Percentiles rank a stretch among this genome's conserved stretches.
Evolutionary conservation across 2,113 vertebrate genomes (phyloP).

Genomic region (Oncorhynchus tshawytscha): DNA sequence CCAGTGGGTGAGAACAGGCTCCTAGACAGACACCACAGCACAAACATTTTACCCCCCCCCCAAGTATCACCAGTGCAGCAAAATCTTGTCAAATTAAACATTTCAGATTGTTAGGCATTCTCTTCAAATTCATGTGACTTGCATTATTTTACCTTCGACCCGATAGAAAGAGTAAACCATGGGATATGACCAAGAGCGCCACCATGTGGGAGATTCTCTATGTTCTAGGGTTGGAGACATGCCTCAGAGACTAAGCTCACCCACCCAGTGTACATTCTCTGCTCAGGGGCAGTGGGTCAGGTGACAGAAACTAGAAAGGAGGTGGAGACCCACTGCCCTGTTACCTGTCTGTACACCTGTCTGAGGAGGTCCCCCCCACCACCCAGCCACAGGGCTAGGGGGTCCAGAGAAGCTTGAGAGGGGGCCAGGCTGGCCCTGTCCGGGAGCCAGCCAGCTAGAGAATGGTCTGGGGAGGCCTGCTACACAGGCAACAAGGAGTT

Average conservation of each 20-base stretch:
- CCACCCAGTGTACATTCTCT: neutral
- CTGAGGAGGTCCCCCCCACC: slow-evolving; percentile 11
- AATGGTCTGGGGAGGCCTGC: slow-evolving; percentile 15
- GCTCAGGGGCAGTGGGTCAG: neutral
- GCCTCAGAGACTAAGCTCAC: neutral
- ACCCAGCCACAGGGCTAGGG: slow-evolving; percentile 22
- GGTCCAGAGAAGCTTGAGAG: slow-evolving; percentile 5
- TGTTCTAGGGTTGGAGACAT: neutral
- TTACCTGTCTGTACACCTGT: slow-evolving; percentile 22
- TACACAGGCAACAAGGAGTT: neutral
- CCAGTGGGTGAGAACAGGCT: neutral
- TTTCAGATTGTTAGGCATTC: too few species aligned
- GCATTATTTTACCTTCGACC: too few species aligned
- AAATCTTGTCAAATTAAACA: too few species aligned
- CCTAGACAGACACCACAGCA: neutral
- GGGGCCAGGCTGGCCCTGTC: slow-evolving; percentile 18
- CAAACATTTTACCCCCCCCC: neutral
- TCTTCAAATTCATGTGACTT: too few species aligned
- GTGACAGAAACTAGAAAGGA: neutral
- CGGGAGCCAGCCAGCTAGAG: slow-evolving; percentile 13
- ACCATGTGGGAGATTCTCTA: neutral
- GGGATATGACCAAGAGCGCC: neutral
- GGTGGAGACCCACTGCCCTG: neutral
- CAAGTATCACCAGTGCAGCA: too few species aligned
- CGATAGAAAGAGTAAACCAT: neutral